Evolutionary conservation across 2,888 invertebrate genomes (phyloP).

Genomic region (Rhagophthalmus giganteus): DNA sequence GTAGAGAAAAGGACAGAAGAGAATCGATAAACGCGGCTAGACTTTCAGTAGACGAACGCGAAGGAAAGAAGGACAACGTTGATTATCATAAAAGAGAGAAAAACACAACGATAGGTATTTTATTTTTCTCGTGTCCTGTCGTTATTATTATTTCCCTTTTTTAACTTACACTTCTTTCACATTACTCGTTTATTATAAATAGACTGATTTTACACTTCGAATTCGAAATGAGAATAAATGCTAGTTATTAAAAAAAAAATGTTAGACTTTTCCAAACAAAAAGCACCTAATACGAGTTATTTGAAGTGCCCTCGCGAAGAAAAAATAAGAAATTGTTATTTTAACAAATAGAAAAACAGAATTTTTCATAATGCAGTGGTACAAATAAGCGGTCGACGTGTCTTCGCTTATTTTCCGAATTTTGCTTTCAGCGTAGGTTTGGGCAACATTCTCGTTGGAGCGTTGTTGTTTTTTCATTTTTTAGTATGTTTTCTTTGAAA

Average conservation of each 20-base stretch:
- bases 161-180: conserved; percentile 1
- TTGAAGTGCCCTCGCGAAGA: conserved; percentile 28
- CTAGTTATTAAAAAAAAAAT: no score
- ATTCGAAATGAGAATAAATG: no score
- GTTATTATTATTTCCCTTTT: conserved; percentile 13
- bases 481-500: conserved; percentile 53
- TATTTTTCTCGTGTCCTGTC: conserved; percentile 10
- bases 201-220: no score
- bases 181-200: conserved; percentile 1
- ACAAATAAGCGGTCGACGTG: conserved; percentile 10
- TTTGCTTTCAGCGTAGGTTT: conserved; percentile 1
- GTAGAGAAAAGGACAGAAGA: conserved; percentile 48
- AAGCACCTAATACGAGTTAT: conserved; percentile 21
- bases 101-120: conserved; percentile 4
- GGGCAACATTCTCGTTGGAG: conserved; percentile 27
- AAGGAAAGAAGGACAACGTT: conserved; percentile 27
- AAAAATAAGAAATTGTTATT: conserved; percentile 41
- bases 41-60: conserved; percentile 47
- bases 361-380: conserved; percentile 35
- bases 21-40: conserved; percentile 58
- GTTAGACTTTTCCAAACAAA: conserved; percentile 3
- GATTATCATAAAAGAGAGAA: not conserved
- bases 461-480: conserved; percentile 54
- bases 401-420: not conserved
- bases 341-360: conserved; percentile 41